These are phyloP conservation scores for Sorex araneus DNA, from an alignment of 2,113 vertebrate species.

Conservation along the genomic window DNA sequence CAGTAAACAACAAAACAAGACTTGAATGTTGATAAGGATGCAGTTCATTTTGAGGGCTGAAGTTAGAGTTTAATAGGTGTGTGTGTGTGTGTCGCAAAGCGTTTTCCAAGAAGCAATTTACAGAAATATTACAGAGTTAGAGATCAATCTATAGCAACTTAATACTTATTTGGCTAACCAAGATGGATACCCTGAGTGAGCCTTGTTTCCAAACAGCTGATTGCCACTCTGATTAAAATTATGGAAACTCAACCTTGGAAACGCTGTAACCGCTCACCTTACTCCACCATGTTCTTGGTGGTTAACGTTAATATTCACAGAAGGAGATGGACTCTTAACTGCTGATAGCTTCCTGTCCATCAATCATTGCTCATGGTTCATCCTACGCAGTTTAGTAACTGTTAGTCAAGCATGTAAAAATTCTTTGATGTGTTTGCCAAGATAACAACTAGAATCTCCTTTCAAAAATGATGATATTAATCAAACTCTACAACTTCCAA, in stretches of 20 bases:
- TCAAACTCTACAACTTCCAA: constrained; percentile 62
- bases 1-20: constrained; percentile 12
- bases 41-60: constrained; percentile 6
- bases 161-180: background rate
- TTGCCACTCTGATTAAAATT: constrained; percentile 11
- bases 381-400: constrained; percentile 24
- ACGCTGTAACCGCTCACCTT: background rate
- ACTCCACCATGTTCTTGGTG: background rate
- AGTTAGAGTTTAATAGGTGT: constrained; percentile 31
- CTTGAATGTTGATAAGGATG: background rate
- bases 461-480: constrained; percentile 37
- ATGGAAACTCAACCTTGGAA: background rate
- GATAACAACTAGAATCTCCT: constrained; percentile 2
- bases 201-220: background rate
- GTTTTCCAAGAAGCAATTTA: background rate
- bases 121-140: constrained; percentile 33
- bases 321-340: constrained; percentile 15
- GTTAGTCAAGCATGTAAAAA: background rate
- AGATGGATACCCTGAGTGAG: background rate
- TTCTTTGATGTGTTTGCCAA: constrained; percentile 22
- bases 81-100: background rate
- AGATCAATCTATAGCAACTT: background rate
- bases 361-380: constrained; percentile 33
- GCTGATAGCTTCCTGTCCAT: background rate
- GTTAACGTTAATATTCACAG: constrained; percentile 31